Evolutionary conservation across 1,140 invertebrate genomes (phyloP).

Genomic region (Mesaphorura yosii): DNA sequence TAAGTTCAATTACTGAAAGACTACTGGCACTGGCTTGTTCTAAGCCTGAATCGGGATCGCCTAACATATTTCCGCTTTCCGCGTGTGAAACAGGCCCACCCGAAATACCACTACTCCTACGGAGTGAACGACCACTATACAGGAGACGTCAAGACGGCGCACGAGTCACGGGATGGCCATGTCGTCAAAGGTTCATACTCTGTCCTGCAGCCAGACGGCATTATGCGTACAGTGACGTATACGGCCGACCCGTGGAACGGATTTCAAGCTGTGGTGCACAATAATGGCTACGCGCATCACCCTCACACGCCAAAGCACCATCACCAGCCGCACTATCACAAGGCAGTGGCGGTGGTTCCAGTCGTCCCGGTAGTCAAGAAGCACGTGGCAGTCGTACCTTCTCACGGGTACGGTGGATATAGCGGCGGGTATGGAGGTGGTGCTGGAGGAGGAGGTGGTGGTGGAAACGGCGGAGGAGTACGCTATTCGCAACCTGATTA

Average conservation of each 20-base stretch:
- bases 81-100: slow-evolving; percentile 20
- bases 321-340: not conserved
- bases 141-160: slow-evolving; percentile 17
- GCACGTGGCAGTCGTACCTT: not conserved
- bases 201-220: slow-evolving; percentile 39
- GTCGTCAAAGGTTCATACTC: slow-evolving; percentile 49
- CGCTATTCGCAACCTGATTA: no score
- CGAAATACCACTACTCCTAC: slow-evolving; percentile 37
- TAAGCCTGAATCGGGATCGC: not conserved
- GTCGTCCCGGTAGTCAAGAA: not conserved
- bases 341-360: not conserved
- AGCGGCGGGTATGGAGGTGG: not conserved
- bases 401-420: not conserved
- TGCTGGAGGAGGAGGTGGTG: not conserved
- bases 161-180: slow-evolving; percentile 36
- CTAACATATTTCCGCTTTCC: not conserved
- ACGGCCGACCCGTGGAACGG: slow-evolving; percentile 30
- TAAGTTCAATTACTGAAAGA: no score
- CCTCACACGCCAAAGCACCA: no score
- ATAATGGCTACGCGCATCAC: slow-evolving; percentile 10
- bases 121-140: slow-evolving; percentile 32
- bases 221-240: not conserved
- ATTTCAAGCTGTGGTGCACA: slow-evolving; percentile 27
- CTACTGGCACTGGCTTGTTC: no score
- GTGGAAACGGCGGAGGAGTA: not conserved